Percentiles rank a stretch among this genome's conserved stretches.
Conservation (phyloP, 2,113 vertebrate species). For the Sminthopsis crassicaudata region DNA sequence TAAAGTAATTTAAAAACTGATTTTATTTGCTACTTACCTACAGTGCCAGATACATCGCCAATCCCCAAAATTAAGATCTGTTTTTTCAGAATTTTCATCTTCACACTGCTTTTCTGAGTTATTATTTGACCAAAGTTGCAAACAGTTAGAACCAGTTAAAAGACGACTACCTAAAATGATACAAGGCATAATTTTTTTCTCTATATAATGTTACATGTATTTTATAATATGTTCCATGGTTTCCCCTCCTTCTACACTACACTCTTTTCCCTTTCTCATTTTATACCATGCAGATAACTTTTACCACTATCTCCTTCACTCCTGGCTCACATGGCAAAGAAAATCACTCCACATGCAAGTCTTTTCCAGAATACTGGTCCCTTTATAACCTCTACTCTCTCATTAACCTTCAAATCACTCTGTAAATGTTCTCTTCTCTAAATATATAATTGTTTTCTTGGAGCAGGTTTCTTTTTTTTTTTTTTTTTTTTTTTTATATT, state of each 20-base stretch:
- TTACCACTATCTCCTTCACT: not conserved
- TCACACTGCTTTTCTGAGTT: constrained; percentile 78
- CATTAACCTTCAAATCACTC: not conserved
- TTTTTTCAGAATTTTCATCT: constrained; percentile 76
- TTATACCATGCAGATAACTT: not conserved
- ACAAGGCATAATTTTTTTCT: not conserved
- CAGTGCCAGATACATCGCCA: constrained; percentile 97
- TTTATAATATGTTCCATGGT: not conserved
- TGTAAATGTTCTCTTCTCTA: too few relatives aligned
- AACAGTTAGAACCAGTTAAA: constrained; percentile 91
- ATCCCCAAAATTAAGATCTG: constrained; percentile 77
- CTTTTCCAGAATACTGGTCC: not conserved
- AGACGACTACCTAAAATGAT: constrained; percentile 88
- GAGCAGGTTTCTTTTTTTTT: too few relatives aligned
- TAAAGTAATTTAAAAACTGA: not conserved
- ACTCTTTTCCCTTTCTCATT: not conserved
- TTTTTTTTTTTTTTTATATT: too few relatives aligned
- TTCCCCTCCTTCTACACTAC: not conserved
- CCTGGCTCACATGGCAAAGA: not conserved
- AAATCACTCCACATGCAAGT: not conserved
- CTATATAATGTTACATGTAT: not conserved
- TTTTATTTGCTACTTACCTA: constrained; percentile 88
- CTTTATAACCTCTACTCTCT: not conserved
- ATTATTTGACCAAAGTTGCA: constrained; percentile 93
- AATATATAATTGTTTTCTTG: too few relatives aligned